Evolutionary conservation across 2,113 vertebrate genomes (phyloP).

Genomic region (Hepsetus odoe): DNA sequence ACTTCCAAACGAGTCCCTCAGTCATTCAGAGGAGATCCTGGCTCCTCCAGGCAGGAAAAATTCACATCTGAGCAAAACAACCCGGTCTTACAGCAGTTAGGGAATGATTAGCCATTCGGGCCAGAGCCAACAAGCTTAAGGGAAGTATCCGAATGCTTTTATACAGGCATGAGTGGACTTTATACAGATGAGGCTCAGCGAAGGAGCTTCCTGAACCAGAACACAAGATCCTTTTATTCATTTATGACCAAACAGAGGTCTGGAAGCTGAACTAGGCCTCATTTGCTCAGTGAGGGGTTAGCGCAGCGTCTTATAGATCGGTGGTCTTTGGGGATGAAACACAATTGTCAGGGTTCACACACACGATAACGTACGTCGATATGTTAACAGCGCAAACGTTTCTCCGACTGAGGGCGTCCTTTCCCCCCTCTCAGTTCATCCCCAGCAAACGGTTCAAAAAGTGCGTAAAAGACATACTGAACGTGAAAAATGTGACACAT

Average conservation of each 20-base stretch:
- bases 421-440: too few species aligned
- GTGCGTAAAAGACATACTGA: constrained; percentile 2
- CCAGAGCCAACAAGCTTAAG: constrained; percentile 5
- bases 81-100: neutral
- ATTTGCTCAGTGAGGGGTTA: neutral
- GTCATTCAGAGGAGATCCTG: neutral
- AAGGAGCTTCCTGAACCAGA: neutral
- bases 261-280: neutral
- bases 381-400: too few species aligned
- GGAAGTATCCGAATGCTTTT: constrained; percentile 9
- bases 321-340: neutral
- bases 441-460: neutral
- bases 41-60: neutral
- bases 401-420: too few species aligned
- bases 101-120: constrained; percentile 14
- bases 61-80: neutral
- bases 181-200: constrained; percentile 1
- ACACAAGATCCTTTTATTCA: neutral
- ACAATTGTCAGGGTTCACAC: neutral
- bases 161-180: constrained; percentile 31
- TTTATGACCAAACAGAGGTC: neutral
- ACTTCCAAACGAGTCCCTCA: neutral
- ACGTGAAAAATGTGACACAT: too few species aligned
- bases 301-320: neutral
- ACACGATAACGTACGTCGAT: neutral